phyloP scores from a whole-genome alignment of 2,888 invertebrate species.

The Harpalus rufipes region DNA sequence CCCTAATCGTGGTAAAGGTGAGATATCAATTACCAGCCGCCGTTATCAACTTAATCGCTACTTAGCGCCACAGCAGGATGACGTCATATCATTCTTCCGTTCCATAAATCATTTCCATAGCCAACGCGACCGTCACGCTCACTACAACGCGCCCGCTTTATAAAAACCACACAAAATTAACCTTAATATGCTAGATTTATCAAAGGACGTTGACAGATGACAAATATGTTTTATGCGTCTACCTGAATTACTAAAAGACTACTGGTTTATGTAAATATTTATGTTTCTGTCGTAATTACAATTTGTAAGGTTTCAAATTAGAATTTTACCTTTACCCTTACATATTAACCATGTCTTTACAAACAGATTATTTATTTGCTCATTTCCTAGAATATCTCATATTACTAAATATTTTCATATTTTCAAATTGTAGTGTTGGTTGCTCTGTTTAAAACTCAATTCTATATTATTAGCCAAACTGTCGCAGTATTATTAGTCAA shows the following conservation, averaged over 20 bases:
- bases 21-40: slow-evolving; percentile 60
- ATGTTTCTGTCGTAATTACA: slow-evolving; percentile 37
- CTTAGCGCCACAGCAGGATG: slow-evolving; percentile 55
- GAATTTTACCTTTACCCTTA: not conserved
- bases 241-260: slow-evolving; percentile 41
- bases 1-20: slow-evolving; percentile 56
- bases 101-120: slow-evolving; percentile 60
- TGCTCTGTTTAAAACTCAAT: not conserved
- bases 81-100: slow-evolving; percentile 60
- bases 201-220: slow-evolving; percentile 49
- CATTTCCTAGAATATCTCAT: not conserved
- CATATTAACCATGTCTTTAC: not conserved
- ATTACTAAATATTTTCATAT: not conserved
- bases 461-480: too few relatives aligned
- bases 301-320: slow-evolving; percentile 26
- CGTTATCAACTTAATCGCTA: slow-evolving; percentile 61
- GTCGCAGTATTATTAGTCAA: too few relatives aligned
- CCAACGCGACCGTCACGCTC: slow-evolving; percentile 22
- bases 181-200: slow-evolving; percentile 47
- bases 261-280: slow-evolving; percentile 26
- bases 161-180: slow-evolving; percentile 49
- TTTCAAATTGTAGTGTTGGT: not conserved
- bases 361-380: not conserved
- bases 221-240: slow-evolving; percentile 33
- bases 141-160: slow-evolving; percentile 24